A percentile compares a stretch with the other conserved stretches of the same genome.
These are phyloP conservation scores for Amphiprion clarkii DNA, from an alignment of 2,797 vertebrate genomes.

Conservation along the genomic window DNA sequence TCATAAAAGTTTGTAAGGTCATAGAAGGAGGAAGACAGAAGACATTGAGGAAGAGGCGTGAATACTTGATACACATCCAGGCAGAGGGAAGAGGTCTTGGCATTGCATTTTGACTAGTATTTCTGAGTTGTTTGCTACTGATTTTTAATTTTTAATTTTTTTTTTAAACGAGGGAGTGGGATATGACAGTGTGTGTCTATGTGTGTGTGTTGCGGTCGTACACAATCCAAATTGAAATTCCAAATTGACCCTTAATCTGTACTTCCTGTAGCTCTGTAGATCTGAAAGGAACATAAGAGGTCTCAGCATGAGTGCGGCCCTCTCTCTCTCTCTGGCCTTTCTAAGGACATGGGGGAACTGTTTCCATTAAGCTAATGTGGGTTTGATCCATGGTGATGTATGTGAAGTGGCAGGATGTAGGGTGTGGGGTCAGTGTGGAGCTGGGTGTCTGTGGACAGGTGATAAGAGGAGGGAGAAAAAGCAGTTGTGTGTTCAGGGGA, in stretches of 20 bases:
- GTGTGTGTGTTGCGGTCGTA: slow-evolving; percentile 14
- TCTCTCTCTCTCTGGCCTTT: slow-evolving; percentile 51
- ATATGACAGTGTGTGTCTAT: slow-evolving; percentile 6
- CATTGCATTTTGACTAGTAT: slow-evolving; percentile 10
- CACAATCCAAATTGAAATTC: slow-evolving; percentile 60
- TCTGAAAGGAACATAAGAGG: slow-evolving; percentile 61
- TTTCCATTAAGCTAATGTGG: slow-evolving; percentile 77
- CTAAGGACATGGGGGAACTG: slow-evolving; percentile 67
- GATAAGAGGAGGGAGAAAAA: slow-evolving; percentile 60
- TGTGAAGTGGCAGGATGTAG: slow-evolving; percentile 69
- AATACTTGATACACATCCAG: slow-evolving; percentile 15
- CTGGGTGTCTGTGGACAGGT: slow-evolving; percentile 70
- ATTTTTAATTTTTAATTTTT: not conserved
- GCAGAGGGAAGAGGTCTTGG: not conserved
- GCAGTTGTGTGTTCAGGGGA: slow-evolving; percentile 47
- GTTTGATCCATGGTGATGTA: slow-evolving; percentile 72
- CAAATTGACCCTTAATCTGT: slow-evolving; percentile 71
- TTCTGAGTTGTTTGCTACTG: slow-evolving; percentile 6
- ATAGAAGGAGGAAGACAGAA: slow-evolving; percentile 24
- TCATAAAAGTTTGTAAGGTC: slow-evolving; percentile 11
- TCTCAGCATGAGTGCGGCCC: slow-evolving; percentile 52
- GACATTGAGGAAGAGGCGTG: slow-evolving; percentile 2
- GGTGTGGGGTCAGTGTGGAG: slow-evolving; percentile 65
- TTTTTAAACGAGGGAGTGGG: slow-evolving; percentile 9
- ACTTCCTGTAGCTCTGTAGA: slow-evolving; percentile 65